Evolutionary conservation across 2,113 vertebrate species (phyloP).

Genomic region (Hymenochirus boettgeri): DNA sequence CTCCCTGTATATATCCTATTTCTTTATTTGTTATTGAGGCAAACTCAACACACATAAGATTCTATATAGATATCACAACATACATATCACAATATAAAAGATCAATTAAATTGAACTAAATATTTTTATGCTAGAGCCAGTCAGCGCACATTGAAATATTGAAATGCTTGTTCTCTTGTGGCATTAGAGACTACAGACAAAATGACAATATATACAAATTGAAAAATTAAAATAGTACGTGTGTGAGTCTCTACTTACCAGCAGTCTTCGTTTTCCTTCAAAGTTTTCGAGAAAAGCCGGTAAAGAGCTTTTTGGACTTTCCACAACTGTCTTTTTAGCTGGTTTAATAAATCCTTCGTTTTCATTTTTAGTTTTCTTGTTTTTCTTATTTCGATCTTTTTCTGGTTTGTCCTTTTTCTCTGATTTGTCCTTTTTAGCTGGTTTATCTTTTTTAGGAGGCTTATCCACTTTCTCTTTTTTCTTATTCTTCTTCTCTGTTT

Average conservation of each 20-base stretch:
- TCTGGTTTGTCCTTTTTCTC: conserved; percentile 75
- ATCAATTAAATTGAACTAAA: too few relatives aligned
- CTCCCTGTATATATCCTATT: too few relatives aligned
- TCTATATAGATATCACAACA: too few relatives aligned
- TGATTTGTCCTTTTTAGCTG: conserved; percentile 70
- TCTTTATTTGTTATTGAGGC: too few relatives aligned
- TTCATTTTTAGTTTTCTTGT: conserved; percentile 73
- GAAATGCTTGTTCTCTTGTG: not conserved
- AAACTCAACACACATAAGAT: too few relatives aligned
- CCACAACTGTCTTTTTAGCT: conserved; percentile 62
- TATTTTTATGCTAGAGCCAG: too few relatives aligned
- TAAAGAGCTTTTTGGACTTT: conserved; percentile 62
- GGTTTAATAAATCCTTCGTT: conserved; percentile 72
- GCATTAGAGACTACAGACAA: not conserved
- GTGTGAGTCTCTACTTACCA: conserved; percentile 72
- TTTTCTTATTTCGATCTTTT: conserved; percentile 80
- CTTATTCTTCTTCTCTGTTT: conserved; percentile 84
- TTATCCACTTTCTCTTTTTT: conserved; percentile 70
- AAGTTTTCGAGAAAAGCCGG: conserved; percentile 82
- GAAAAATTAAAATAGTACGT: not conserved
- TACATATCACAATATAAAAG: too few relatives aligned
- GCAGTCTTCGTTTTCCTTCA: conserved; percentile 84
- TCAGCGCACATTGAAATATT: too few relatives aligned
- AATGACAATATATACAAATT: not conserved
- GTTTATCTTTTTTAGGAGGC: conserved; percentile 68